phyloP scores from a whole-genome alignment of 2,888 invertebrate genomes.

The Choreutis nemorana region DNA sequence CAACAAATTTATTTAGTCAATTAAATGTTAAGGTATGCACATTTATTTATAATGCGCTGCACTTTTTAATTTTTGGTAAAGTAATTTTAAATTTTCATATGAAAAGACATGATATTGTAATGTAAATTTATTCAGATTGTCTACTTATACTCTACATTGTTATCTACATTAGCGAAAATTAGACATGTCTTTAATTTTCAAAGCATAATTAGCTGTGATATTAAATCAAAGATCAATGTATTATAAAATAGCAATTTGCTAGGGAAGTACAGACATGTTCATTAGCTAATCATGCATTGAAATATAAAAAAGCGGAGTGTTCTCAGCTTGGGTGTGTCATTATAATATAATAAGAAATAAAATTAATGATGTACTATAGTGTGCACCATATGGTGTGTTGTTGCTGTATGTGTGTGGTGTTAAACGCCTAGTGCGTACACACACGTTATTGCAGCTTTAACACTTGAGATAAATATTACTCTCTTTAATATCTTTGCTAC shows the following conservation, averaged over 20 bases:
- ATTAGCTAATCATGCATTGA: slow-evolving; percentile 68
- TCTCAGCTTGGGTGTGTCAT: slow-evolving; percentile 64
- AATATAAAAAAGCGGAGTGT: slow-evolving; percentile 57
- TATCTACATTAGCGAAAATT: slow-evolving; percentile 67
- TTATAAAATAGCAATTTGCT: slow-evolving; percentile 63
- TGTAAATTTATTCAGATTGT: slow-evolving; percentile 67
- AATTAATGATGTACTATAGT: slow-evolving; percentile 61
- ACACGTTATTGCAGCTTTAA: slow-evolving; percentile 64
- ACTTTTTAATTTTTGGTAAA: slow-evolving; percentile 66
- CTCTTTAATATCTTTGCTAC: slow-evolving; percentile 72
- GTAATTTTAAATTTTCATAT: slow-evolving; percentile 64
- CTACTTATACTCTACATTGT: slow-evolving; percentile 66
- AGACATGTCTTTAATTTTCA: slow-evolving; percentile 67
- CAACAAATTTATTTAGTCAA: slow-evolving; percentile 69
- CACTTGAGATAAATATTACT: slow-evolving; percentile 65
- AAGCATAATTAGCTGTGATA: slow-evolving; percentile 68
- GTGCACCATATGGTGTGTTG: slow-evolving; percentile 60
- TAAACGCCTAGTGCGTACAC: slow-evolving; percentile 65
- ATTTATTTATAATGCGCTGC: slow-evolving; percentile 68
- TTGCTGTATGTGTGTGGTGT: slow-evolving; percentile 61
- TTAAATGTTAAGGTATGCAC: slow-evolving; percentile 68
- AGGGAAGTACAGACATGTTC: slow-evolving; percentile 61
- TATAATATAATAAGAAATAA: slow-evolving; percentile 63
- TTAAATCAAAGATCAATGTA: slow-evolving; percentile 63
- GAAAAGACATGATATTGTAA: slow-evolving; percentile 68